Conservation (phyloP, 2,113 vertebrate species). For the Antechinus flavipes region DNA sequence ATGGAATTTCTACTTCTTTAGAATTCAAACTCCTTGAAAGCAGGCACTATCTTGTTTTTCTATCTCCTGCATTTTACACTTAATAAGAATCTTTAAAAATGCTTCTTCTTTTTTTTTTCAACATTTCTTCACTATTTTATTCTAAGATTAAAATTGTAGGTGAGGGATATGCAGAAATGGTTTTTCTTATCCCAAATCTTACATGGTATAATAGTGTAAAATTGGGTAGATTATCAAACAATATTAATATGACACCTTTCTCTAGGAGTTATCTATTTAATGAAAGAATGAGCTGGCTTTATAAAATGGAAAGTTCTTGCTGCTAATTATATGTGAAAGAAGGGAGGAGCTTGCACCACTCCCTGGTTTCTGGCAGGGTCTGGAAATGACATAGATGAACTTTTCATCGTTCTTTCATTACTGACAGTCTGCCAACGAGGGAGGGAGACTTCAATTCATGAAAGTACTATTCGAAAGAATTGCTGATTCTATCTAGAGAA, state of each 20-base stretch:
- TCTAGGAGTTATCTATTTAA: neutral
- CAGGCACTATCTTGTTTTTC: neutral
- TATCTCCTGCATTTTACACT: neutral
- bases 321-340: neutral
- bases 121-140: neutral
- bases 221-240: neutral
- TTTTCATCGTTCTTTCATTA: neutral
- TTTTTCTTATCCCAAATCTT: neutral
- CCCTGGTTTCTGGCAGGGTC: neutral
- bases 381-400: neutral
- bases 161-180: neutral
- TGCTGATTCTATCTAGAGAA: neutral
- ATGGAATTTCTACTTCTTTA: neutral
- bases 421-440: neutral
- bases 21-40: neutral
- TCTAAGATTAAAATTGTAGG: neutral
- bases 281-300: neutral
- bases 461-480: neutral
- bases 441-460: rapidly evolving
- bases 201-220: neutral
- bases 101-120: neutral
- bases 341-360: neutral
- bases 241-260: neutral
- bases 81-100: neutral
- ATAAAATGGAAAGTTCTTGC: slow-evolving; percentile 47